Conservation (phyloP, 2,888 invertebrate species). For the Sminthurides aquaticus region DNA sequence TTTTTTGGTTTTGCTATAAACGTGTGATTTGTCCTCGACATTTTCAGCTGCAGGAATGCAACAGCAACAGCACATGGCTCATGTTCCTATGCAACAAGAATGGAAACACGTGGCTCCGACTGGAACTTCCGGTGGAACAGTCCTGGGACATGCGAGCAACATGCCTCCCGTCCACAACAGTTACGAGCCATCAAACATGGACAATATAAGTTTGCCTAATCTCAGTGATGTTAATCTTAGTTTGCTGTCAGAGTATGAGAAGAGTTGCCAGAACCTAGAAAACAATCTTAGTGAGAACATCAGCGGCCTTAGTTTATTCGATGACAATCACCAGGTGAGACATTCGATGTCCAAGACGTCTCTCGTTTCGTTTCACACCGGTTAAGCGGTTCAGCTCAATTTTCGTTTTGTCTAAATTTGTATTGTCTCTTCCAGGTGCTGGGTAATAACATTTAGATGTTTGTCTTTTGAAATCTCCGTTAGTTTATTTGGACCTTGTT, state of each 20-base stretch:
- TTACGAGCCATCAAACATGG: conserved; percentile 17
- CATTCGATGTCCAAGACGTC: neutral
- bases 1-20: no score
- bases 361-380: neutral
- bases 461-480: neutral
- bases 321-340: conserved; percentile 19
- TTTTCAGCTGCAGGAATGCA: neutral
- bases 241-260: conserved; percentile 16
- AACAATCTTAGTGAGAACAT: conserved; percentile 30
- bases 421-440: conserved; percentile 1
- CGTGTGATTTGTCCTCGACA: no score
- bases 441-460: neutral
- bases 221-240: conserved; percentile 35
- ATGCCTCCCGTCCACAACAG: neutral
- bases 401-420: neutral
- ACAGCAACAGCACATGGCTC: neutral
- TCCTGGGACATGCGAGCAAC: conserved; percentile 3
- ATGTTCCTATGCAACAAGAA: neutral
- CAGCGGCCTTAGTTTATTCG: conserved; percentile 23
- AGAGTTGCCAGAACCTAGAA: conserved; percentile 15
- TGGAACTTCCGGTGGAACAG: conserved; percentile 20
- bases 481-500: neutral
- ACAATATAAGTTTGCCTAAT: conserved; percentile 33
- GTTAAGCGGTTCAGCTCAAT: neutral
- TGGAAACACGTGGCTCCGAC: neutral